Conservation (phyloP, 2,113 vertebrate genomes). For the Rhinogobius similis region DNA sequence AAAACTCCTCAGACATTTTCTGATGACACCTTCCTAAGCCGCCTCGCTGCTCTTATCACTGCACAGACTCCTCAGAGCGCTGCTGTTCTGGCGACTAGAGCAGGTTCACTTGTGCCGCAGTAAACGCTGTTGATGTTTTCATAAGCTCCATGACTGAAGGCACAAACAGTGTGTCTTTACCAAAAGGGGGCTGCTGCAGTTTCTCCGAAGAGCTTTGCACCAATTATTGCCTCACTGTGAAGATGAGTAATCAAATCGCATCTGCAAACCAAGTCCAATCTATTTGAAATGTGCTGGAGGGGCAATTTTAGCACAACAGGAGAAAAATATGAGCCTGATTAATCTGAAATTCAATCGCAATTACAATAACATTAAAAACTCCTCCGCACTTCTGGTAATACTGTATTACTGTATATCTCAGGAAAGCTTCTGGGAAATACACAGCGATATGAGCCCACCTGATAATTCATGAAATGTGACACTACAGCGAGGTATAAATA, state of each 20-base stretch:
- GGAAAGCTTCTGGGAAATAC: constrained; percentile 31
- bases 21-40: constrained; percentile 19
- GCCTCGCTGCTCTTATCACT: no score
- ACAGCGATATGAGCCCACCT: constrained; percentile 27
- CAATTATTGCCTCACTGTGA: constrained; percentile 34
- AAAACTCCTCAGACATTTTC: background rate
- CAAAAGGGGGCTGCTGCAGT: constrained; percentile 18
- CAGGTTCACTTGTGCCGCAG: background rate
- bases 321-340: constrained; percentile 55
- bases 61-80: no score
- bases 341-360: constrained; percentile 60
- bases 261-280: constrained; percentile 32
- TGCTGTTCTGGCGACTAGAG: constrained; percentile 6
- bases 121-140: background rate
- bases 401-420: constrained; percentile 11
- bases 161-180: constrained; percentile 18
- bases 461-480: constrained; percentile 28
- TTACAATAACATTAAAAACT: constrained; percentile 53
- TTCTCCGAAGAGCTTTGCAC: constrained; percentile 15
- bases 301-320: constrained; percentile 40
- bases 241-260: constrained; percentile 43
- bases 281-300: constrained; percentile 51
- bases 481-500: constrained; percentile 17
- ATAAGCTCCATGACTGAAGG: background rate
- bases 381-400: constrained; percentile 20